A percentile compares a stretch with the other conserved stretches of the same genome.
These are phyloP conservation scores for Alosa sapidissima DNA, from an alignment of 2,797 vertebrate species.

Conservation along the genomic window DNA sequence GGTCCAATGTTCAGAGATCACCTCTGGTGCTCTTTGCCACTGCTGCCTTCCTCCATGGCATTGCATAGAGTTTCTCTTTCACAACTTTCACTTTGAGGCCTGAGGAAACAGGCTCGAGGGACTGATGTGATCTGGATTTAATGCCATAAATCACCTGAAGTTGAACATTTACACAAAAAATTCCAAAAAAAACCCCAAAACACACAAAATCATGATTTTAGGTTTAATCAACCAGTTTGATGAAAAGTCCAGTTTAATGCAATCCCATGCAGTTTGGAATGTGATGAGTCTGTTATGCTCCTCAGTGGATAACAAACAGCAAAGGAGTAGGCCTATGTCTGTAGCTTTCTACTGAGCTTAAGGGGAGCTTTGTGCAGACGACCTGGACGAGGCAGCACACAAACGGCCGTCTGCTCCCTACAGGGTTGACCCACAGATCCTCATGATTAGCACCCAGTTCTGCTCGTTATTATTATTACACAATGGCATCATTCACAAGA, in stretches of 20 bases:
- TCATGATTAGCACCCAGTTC: conserved; percentile 11
- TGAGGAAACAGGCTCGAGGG: neutral
- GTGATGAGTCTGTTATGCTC: conserved; percentile 22
- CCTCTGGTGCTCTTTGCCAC: neutral
- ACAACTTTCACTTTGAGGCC: neutral
- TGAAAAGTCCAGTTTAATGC: conserved; percentile 13
- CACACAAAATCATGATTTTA: neutral
- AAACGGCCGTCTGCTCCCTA: neutral
- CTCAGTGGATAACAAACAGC: neutral
- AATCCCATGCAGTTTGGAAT: conserved; percentile 15
- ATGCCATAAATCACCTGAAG: neutral
- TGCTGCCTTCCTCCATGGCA: conserved; percentile 14
- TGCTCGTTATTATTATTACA: neutral
- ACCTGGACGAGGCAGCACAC: neutral
- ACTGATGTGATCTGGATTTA: neutral
- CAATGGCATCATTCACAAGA: neutral
- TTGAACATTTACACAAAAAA: neutral
- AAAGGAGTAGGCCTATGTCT: neutral
- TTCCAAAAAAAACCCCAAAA: neutral
- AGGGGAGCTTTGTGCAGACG: neutral
- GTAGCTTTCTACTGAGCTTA: neutral
- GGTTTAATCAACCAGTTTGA: conserved; percentile 18
- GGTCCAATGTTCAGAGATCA: neutral
- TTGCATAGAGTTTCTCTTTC: neutral
- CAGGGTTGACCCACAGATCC: neutral